phyloP scores from a whole-genome alignment of 2,888 invertebrate species.

The Dynastes grantii region DNA sequence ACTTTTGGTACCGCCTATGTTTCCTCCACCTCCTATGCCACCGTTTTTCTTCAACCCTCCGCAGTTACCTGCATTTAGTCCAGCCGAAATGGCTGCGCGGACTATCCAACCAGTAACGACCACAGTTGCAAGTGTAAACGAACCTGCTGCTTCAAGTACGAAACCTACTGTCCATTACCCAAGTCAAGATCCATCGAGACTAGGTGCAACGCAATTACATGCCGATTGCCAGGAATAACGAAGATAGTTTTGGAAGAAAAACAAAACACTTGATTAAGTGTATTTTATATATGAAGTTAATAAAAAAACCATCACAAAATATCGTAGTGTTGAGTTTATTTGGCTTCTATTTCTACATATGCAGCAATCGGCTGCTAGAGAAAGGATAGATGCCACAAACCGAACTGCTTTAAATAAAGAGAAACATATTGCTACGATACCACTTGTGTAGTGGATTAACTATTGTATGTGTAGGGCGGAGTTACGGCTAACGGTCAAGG shows the following conservation, averaged over 20 bases:
- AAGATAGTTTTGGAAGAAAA: not conserved
- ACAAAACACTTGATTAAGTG: not conserved
- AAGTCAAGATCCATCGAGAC: constrained; percentile 95
- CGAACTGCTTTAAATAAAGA: too few species aligned
- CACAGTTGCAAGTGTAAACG: constrained; percentile 44
- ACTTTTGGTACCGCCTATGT: constrained; percentile 75
- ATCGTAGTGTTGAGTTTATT: too few species aligned
- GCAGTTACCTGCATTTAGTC: constrained; percentile 64
- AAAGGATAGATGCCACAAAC: too few species aligned
- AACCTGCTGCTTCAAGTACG: constrained; percentile 65
- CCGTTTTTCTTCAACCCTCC: constrained; percentile 72
- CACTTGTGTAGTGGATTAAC: too few species aligned
- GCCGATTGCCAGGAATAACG: constrained; percentile 64
- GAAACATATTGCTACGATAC: too few species aligned
- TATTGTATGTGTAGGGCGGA: too few species aligned
- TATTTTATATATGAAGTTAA: not conserved
- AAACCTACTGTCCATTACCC: constrained; percentile 89
- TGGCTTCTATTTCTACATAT: too few species aligned
- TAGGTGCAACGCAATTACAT: constrained; percentile 79
- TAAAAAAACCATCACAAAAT: not conserved
- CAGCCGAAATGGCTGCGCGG: constrained; percentile 70
- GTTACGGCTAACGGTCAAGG: too few species aligned
- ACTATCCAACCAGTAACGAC: constrained; percentile 69
- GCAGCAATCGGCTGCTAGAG: too few species aligned
- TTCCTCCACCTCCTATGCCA: constrained; percentile 75